Evolutionary conservation across 2,888 invertebrate genomes (phyloP).

Genomic region (Pyrocoelia pectoralis): DNA sequence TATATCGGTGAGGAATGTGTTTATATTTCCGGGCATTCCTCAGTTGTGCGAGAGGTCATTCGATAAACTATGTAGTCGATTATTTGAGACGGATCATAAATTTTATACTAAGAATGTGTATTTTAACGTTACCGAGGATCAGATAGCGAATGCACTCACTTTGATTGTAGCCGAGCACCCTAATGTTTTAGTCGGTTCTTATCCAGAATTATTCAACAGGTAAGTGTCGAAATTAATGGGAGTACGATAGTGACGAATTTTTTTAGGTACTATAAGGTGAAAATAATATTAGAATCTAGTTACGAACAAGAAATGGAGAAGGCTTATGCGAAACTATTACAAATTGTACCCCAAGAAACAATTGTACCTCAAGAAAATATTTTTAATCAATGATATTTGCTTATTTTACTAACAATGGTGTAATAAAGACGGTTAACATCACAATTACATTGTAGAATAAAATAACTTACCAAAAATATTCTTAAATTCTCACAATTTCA

Average conservation of each 20-base stretch:
- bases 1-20: constrained; percentile 67
- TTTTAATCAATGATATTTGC: too few species aligned
- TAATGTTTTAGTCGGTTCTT: constrained; percentile 63
- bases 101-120: constrained; percentile 60
- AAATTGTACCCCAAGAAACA: constrained; percentile 48
- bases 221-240: too few species aligned
- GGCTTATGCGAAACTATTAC: constrained; percentile 58
- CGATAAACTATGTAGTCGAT: constrained; percentile 48
- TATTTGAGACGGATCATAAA: constrained; percentile 55
- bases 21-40: constrained; percentile 77
- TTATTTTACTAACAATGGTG: constrained; percentile 17
- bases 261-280: constrained; percentile 52
- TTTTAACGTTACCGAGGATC: constrained; percentile 60
- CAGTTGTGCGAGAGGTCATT: constrained; percentile 60
- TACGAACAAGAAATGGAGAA: constrained; percentile 50
- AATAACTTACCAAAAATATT: too few species aligned
- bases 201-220: constrained; percentile 61
- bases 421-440: constrained; percentile 23
- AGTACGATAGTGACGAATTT: not conserved
- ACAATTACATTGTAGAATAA: too few species aligned
- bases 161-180: constrained; percentile 60
- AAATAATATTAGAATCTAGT: constrained; percentile 62
- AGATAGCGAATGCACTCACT: constrained; percentile 58
- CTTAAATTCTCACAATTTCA: too few species aligned
- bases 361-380: constrained; percentile 2